These are phyloP conservation scores for Monomorium pharaonis DNA, from an alignment of 1,140 invertebrate species.

Conservation along the genomic window DNA sequence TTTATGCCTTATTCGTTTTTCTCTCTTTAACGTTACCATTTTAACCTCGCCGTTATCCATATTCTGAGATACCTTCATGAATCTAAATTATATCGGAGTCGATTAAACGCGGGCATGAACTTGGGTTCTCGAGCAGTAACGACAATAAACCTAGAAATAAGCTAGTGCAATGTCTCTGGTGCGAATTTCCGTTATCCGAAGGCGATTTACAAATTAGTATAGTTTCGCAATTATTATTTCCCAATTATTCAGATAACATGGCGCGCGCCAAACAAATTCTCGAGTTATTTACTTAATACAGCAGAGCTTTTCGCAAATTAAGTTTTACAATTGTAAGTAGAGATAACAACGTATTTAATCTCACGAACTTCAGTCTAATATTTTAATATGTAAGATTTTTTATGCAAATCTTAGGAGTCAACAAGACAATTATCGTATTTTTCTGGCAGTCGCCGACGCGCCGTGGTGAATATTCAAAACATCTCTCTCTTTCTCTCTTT, in stretches of 20 bases:
- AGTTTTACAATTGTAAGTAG: neutral
- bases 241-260: neutral
- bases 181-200: neutral
- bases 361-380: neutral
- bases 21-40: neutral
- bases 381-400: conserved; percentile 5
- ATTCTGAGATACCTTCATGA: neutral
- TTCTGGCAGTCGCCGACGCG: neutral
- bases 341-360: neutral
- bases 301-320: neutral
- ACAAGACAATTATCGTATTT: neutral
- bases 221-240: conserved; percentile 1
- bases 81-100: conserved; percentile 12
- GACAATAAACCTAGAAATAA: conserved; percentile 31
- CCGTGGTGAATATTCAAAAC: neutral
- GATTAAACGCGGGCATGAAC: conserved; percentile 15
- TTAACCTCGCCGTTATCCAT: neutral
- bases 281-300: neutral
- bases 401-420: neutral
- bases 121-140: conserved; percentile 11
- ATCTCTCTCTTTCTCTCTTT: neutral
- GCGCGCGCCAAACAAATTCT: neutral
- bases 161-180: neutral
- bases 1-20: neutral
- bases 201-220: neutral